Evolutionary conservation across 2,888 invertebrate species (phyloP).

Genomic region (Nebria brevicollis): DNA sequence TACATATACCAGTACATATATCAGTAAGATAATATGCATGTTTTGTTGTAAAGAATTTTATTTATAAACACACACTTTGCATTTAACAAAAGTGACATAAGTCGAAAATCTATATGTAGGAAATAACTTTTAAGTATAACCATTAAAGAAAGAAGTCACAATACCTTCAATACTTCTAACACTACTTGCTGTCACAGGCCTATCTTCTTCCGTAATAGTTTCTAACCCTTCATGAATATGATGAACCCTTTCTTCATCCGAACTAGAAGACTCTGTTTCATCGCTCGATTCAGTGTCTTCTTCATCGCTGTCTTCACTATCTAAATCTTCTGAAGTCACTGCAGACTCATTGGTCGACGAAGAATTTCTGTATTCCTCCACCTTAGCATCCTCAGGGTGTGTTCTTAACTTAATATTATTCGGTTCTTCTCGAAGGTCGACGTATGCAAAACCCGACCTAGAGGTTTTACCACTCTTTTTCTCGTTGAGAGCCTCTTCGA

Average conservation of each 20-base stretch:
- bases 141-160: not conserved
- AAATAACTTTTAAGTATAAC: too few relatives aligned
- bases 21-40: too few relatives aligned
- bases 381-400: not conserved
- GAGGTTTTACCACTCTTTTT: slow-evolving; percentile 25
- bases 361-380: slow-evolving; percentile 27
- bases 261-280: slow-evolving; percentile 30
- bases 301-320: slow-evolving; percentile 53
- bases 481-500: slow-evolving; percentile 31
- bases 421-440: slow-evolving; percentile 27
- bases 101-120: too few relatives aligned
- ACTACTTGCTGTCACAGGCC: slow-evolving; percentile 55
- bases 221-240: slow-evolving; percentile 59
- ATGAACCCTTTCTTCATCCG: slow-evolving; percentile 51
- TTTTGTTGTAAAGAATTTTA: too few relatives aligned
- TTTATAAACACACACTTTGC: too few relatives aligned
- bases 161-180: slow-evolving; percentile 49
- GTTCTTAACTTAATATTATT: not conserved
- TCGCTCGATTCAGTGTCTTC: slow-evolving; percentile 49
- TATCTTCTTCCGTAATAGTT: slow-evolving; percentile 62
- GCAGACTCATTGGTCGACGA: slow-evolving; percentile 39
- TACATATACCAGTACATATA: too few relatives aligned
- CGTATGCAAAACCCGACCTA: slow-evolving; percentile 40
- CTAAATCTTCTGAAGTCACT: slow-evolving; percentile 36
- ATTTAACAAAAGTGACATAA: too few relatives aligned